phyloP scores from a whole-genome alignment of 2,888 invertebrate genomes.

The Eilema depressum region DNA sequence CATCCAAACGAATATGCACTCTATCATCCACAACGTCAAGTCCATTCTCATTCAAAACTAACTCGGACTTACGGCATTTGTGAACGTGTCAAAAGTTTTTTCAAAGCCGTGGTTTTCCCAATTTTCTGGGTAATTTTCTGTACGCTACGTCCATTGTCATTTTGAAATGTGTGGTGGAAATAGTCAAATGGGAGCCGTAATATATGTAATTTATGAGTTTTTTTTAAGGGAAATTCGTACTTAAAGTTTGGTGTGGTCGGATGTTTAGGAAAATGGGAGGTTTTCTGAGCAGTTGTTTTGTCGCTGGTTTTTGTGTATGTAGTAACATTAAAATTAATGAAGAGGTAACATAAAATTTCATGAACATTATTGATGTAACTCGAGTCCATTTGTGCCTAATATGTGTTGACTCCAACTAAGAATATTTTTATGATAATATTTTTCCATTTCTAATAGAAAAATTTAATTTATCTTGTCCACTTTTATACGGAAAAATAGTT shows the following conservation, averaged over 20 bases:
- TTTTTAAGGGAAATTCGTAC: constrained; percentile 51
- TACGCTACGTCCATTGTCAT: constrained; percentile 68
- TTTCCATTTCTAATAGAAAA: too few relatives aligned
- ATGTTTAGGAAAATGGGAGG: constrained; percentile 33
- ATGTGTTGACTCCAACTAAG: too few relatives aligned
- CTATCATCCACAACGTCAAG: constrained; percentile 57
- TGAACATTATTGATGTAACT: too few relatives aligned
- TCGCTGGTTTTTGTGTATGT: constrained; percentile 5
- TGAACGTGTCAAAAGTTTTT: constrained; percentile 59
- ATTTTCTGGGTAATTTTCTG: constrained; percentile 68
- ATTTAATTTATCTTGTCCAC: too few relatives aligned
- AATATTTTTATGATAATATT: too few relatives aligned
- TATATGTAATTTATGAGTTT: constrained; percentile 65
- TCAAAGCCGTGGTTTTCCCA: constrained; percentile 68
- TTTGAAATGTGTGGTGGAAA: constrained; percentile 71
- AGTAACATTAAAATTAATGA: not conserved
- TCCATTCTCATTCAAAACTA: constrained; percentile 55
- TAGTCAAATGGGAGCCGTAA: constrained; percentile 62
- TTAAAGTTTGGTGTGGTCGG: constrained; percentile 43
- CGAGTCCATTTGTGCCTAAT: too few relatives aligned
- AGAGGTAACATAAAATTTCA: not conserved
- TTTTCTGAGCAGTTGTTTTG: constrained; percentile 22
- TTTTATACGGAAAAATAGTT: too few relatives aligned
- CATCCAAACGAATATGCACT: constrained; percentile 65
- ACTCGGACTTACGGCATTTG: constrained; percentile 55